These are phyloP conservation scores for Chiridota heheva DNA, from an alignment of 35 echinoderm and acorn worm genomes.

Conservation along the genomic window DNA sequence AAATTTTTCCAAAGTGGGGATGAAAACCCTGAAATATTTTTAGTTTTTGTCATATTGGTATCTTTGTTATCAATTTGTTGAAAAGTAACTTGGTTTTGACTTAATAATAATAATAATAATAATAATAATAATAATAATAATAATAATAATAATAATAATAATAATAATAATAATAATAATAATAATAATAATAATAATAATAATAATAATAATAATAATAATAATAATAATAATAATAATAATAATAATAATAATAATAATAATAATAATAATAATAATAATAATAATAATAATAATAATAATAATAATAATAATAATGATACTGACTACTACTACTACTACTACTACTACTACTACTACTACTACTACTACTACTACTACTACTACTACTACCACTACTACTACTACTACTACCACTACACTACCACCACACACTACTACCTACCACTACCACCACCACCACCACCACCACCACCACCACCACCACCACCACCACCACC, in stretches of 20 bases:
- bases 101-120: no score
- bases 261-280: neutral
- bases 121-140: no score
- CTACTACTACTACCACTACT: conserved; percentile 1
- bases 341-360: conserved; percentile 8
- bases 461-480: neutral
- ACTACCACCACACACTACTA: neutral
- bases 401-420: neutral
- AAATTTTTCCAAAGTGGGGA: no score
- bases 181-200: neutral
- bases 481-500: neutral
- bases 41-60: no score
- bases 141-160: no score
- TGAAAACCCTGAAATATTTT: no score
- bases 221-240: neutral
- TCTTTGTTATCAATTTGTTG: no score
- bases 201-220: neutral
- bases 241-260: neutral
- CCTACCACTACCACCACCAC: neutral
- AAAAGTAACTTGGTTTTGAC: no score
- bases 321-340: neutral
- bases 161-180: no score
- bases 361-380: conserved; percentile 9
- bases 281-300: neutral
- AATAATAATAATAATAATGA: no score